These are phyloP conservation scores for Seira sanloemensis DNA, from an alignment of 2,888 invertebrate genomes.

Conservation along the genomic window DNA sequence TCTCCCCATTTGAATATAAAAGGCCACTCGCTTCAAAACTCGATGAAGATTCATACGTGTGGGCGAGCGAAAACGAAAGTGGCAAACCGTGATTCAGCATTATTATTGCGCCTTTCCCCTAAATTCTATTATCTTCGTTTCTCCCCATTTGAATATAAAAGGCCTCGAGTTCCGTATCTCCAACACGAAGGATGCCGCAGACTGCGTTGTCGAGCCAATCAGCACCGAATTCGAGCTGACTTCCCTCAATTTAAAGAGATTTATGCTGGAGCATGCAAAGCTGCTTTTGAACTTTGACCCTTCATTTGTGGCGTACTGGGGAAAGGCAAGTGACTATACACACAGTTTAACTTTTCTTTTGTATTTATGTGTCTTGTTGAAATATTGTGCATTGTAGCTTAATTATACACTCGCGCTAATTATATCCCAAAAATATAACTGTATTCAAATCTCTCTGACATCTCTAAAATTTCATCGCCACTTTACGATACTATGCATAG, in stretches of 20 bases:
- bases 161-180: conserved; percentile 73
- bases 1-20: no score
- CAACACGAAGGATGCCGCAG: conserved; percentile 68
- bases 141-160: no score
- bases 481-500: no score
- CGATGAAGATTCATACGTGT: no score
- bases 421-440: background rate
- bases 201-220: conserved; percentile 73
- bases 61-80: no score
- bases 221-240: conserved; percentile 71
- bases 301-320: conserved; percentile 73
- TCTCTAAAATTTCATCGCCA: no score
- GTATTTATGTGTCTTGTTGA: background rate
- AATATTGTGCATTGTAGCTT: background rate
- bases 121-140: no score
- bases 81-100: no score
- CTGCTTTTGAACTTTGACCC: conserved; percentile 73
- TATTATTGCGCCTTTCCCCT: no score
- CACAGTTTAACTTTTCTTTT: no score
- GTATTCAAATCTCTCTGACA: no score
- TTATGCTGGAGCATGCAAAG: conserved; percentile 73
- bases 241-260: conserved; percentile 69
- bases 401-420: background rate
- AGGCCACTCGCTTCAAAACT: no score
- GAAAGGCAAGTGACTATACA: conserved; percentile 66